Evolutionary conservation across 1,140 invertebrate species (phyloP).

Genomic region (Megalonaias nervosa): DNA sequence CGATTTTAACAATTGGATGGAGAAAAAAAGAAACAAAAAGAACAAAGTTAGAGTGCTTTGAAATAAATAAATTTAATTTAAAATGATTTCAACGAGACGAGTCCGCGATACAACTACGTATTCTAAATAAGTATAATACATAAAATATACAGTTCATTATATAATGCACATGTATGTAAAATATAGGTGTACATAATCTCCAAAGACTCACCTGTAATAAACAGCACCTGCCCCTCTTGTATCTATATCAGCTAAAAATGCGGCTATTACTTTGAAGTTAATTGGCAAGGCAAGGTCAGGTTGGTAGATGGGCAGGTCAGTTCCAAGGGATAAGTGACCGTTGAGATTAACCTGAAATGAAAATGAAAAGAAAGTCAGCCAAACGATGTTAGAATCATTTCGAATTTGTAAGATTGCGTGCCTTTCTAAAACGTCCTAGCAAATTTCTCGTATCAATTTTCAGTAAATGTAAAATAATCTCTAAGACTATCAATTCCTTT

Average conservation of each 20-base stretch:
- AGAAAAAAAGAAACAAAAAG: neutral
- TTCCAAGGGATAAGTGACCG: conserved; percentile 89
- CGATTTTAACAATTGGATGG: no score
- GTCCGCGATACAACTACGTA: neutral
- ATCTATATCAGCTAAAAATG: conserved; percentile 93
- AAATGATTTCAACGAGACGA: neutral
- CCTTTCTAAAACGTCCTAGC: no score
- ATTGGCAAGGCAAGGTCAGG: conserved; percentile 79
- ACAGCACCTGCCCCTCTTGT: conserved; percentile 82
- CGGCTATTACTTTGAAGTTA: conserved; percentile 88
- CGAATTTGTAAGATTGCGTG: no score
- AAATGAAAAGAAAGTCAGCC: neutral
- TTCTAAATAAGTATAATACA: neutral
- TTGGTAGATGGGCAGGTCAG: conserved; percentile 78
- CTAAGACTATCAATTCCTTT: no score
- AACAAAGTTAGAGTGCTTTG: neutral
- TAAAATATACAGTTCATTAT: neutral
- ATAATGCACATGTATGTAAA: neutral
- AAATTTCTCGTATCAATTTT: no score
- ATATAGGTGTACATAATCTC: neutral
- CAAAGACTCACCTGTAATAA: conserved; percentile 77
- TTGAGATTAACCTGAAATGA: conserved; percentile 89
- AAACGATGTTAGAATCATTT: no score
- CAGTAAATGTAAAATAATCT: no score
- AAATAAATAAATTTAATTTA: neutral